These are phyloP conservation scores for Bettongia penicillata DNA, from an alignment of 2,113 vertebrate genomes.

Conservation along the genomic window DNA sequence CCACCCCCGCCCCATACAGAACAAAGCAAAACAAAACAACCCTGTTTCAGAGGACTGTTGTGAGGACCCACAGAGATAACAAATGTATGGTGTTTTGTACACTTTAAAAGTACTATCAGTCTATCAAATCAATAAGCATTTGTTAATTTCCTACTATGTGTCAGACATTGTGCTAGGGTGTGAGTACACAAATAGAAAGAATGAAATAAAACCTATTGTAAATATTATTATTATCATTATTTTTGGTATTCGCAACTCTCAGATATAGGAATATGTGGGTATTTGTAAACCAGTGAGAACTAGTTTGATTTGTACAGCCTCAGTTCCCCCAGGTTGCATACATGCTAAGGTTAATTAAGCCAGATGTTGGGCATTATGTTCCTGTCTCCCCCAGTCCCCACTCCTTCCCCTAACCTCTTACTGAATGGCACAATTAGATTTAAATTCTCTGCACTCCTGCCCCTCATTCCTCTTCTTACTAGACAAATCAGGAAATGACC, in stretches of 20 bases:
- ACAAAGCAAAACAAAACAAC: background rate
- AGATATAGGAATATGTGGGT: background rate
- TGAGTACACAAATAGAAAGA: background rate
- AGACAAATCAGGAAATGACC: background rate
- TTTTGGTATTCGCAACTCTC: background rate
- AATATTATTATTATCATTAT: background rate
- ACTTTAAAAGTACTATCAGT: background rate
- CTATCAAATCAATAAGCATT: background rate
- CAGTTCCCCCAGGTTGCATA: background rate
- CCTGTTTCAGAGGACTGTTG: conserved; percentile 13
- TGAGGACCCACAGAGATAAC: background rate
- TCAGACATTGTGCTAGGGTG: background rate
- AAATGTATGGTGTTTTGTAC: background rate
- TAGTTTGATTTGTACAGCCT: background rate
- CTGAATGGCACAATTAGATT: background rate
- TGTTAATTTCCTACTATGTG: background rate
- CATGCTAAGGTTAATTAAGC: background rate
- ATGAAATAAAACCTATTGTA: background rate
- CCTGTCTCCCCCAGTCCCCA: too few relatives aligned
- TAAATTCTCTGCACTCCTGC: background rate
- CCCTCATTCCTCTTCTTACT: background rate
- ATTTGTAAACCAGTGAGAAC: background rate
- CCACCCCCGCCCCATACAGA: too few relatives aligned
- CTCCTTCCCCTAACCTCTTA: background rate
- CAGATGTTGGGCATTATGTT: background rate